Conservation (phyloP, 2,888 invertebrate genomes). For the Steinernema scapterisci region DNA sequence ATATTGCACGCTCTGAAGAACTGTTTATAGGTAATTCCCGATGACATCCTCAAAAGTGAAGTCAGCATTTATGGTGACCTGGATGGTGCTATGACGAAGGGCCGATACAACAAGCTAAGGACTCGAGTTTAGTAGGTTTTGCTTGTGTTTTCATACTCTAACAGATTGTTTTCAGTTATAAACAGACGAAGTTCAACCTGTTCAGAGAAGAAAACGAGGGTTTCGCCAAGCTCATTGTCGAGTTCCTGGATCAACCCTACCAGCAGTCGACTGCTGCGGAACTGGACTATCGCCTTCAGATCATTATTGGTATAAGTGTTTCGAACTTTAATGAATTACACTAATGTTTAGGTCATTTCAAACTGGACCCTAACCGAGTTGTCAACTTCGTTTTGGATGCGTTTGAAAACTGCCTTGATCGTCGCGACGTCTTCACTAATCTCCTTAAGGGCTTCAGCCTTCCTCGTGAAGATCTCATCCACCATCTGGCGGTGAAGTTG, state of each 20-base stretch:
- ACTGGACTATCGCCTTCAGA: slow-evolving; percentile 28
- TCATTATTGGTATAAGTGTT: not conserved
- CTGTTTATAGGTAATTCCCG: slow-evolving; percentile 52
- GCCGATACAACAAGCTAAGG: slow-evolving; percentile 8
- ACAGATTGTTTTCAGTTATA: slow-evolving; percentile 77
- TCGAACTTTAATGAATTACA: too few species aligned
- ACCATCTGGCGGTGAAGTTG: slow-evolving; percentile 92
- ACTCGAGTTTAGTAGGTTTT: not conserved
- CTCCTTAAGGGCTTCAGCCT: slow-evolving; percentile 76
- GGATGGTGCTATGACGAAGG: not conserved
- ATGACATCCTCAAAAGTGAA: slow-evolving; percentile 55
- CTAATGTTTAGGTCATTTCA: slow-evolving; percentile 84
- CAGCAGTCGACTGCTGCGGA: slow-evolving; percentile 26
- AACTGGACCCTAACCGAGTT: slow-evolving; percentile 86
- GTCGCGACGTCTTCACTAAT: slow-evolving; percentile 51
- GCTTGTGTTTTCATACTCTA: not conserved
- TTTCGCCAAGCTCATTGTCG: slow-evolving; percentile 79
- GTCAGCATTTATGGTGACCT: slow-evolving; percentile 30
- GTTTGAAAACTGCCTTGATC: slow-evolving; percentile 78
- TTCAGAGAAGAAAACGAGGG: slow-evolving; percentile 99
- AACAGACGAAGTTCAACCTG: slow-evolving; percentile 97
- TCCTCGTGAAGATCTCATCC: slow-evolving; percentile 84
- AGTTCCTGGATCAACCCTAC: slow-evolving; percentile 48
- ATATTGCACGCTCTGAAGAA: not conserved
- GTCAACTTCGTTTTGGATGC: slow-evolving; percentile 93